Evolutionary conservation across 2,113 vertebrate genomes (phyloP).

Genomic region (Elaphurus davidianus): DNA sequence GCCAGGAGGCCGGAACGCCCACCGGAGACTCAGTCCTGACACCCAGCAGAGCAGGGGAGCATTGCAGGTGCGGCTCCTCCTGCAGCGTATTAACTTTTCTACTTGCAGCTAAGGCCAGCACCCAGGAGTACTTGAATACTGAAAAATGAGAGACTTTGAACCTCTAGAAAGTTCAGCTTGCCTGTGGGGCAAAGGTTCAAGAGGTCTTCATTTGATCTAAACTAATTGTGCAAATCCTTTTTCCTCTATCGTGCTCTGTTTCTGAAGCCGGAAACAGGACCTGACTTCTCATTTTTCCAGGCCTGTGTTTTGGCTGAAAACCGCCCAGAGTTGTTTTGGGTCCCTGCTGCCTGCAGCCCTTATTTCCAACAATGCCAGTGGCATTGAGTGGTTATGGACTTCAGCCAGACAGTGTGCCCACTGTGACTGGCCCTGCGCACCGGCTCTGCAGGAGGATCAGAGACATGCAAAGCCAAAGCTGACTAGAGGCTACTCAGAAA

Average conservation of each 20-base stretch:
- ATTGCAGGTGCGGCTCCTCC: background rate
- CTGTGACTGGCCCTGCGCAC: fast-evolving
- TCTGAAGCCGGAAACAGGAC: background rate
- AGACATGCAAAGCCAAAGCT: background rate
- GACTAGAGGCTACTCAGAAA: background rate
- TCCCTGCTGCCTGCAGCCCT: background rate
- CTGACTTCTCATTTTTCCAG: background rate
- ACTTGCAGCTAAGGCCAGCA: background rate
- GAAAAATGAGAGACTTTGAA: background rate
- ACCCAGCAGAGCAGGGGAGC: background rate
- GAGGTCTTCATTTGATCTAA: background rate
- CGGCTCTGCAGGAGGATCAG: background rate
- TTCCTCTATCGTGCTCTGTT: background rate
- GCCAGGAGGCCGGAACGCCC: background rate
- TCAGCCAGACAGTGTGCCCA: fast-evolving
- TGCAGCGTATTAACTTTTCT: fast-evolving
- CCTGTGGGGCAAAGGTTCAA: background rate
- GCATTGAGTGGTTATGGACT: background rate
- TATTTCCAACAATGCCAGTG: background rate
- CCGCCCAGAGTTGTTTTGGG: fast-evolving
- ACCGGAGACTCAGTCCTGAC: background rate
- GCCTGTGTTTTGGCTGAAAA: background rate
- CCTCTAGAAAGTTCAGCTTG: slow-evolving; percentile 6
- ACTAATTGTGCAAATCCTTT: background rate
- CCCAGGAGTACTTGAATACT: background rate